These are phyloP conservation scores for Enoplosus armatus DNA, from an alignment of 2,797 vertebrate genomes.

Conservation along the genomic window DNA sequence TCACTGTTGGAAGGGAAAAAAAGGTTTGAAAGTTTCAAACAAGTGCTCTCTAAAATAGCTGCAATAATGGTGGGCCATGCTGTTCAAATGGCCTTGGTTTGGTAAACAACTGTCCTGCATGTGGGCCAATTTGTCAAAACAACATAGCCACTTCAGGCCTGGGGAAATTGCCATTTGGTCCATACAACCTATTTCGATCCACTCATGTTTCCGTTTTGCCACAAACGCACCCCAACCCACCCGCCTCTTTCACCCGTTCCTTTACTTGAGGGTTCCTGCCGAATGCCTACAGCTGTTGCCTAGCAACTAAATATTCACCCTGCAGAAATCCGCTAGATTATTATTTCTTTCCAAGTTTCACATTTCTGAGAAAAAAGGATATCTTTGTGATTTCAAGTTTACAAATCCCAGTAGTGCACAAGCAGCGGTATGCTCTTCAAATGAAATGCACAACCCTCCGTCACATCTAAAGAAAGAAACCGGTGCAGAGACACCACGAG, in stretches of 20 bases:
- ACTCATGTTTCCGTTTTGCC: constrained; percentile 54
- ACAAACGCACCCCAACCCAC: constrained; percentile 42
- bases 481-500: background rate
- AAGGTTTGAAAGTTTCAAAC: constrained; percentile 30
- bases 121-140: constrained; percentile 73
- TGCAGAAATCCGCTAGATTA: constrained; percentile 77
- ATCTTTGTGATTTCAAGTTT: constrained; percentile 73
- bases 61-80: constrained; percentile 35
- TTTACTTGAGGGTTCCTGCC: constrained; percentile 69
- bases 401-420: constrained; percentile 64
- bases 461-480: constrained; percentile 32
- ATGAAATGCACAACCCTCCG: constrained; percentile 42
- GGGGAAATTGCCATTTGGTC: constrained; percentile 69
- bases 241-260: constrained; percentile 52
- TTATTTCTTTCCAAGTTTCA: constrained; percentile 75
- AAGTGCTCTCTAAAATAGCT: constrained; percentile 38
- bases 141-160: constrained; percentile 52
- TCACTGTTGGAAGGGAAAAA: background rate
- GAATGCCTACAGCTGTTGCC: constrained; percentile 83
- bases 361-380: constrained; percentile 53
- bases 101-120: constrained; percentile 64
- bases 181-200: constrained; percentile 60
- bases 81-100: constrained; percentile 59
- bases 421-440: constrained; percentile 42
- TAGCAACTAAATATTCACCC: constrained; percentile 85